phyloP scores from a whole-genome alignment of 2,797 vertebrate species.

The Lepus townsendii region DNA sequence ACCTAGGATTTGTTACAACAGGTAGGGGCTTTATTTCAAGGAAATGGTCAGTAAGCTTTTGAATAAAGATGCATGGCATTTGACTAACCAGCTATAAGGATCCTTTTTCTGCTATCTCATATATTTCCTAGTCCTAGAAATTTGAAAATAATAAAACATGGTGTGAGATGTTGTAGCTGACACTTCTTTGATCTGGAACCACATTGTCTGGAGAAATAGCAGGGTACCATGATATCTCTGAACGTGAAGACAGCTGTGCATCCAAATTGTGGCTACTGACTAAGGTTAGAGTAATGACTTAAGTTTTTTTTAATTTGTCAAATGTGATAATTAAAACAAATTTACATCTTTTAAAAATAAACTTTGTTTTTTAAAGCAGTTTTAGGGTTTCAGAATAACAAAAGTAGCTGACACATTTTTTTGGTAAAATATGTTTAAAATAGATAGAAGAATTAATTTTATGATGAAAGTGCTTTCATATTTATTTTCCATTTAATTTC shows the following conservation, averaged over 20 bases:
- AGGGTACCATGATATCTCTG: neutral
- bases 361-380: neutral
- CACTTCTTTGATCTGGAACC: neutral
- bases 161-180: neutral
- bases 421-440: neutral
- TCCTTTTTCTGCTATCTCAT: slow-evolving; percentile 15
- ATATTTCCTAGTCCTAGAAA: neutral
- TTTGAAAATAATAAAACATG: slow-evolving; percentile 4
- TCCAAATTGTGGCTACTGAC: neutral
- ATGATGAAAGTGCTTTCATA: neutral
- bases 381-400: slow-evolving; percentile 47
- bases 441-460: neutral
- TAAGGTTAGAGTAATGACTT: slow-evolving; percentile 10
- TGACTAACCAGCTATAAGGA: neutral
- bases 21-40: slow-evolving; percentile 11
- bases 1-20: slow-evolving; percentile 17
- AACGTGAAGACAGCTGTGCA: neutral
- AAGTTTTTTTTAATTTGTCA: neutral
- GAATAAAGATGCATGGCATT: neutral
- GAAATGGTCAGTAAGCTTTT: neutral
- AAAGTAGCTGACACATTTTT: no score
- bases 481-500: slow-evolving; percentile 34
- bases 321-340: slow-evolving; percentile 25
- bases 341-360: neutral
- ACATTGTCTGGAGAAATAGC: neutral